Conservation (phyloP, 1,140 invertebrate species). For the Saccostrea echinata region DNA sequence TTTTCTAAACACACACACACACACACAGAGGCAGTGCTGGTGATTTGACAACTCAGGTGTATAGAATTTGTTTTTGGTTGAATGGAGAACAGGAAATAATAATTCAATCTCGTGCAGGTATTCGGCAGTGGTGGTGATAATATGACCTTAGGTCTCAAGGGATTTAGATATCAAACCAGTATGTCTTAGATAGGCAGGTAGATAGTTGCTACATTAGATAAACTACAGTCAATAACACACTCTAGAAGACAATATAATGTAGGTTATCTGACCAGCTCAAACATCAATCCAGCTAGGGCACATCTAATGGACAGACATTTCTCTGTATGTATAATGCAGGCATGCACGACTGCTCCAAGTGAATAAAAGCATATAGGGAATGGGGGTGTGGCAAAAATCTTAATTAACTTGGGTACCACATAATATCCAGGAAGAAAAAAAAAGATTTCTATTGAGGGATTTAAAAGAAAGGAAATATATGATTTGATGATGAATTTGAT, state of each 20-base stretch:
- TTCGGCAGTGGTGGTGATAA: neutral
- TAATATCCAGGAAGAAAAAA: neutral
- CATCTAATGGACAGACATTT: neutral
- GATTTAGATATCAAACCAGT: constrained; percentile 29
- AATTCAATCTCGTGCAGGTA: neutral
- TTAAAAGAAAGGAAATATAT: neutral
- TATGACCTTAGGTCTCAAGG: constrained; percentile 2
- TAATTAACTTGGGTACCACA: neutral
- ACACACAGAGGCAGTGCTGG: neutral
- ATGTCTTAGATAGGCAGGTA: constrained; percentile 27
- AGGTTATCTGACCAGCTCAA: constrained; percentile 22
- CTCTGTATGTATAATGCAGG: neutral
- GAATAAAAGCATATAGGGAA: neutral
- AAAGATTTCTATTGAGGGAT: neutral
- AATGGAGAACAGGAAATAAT: constrained; percentile 17
- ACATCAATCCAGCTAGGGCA: neutral
- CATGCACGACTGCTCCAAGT: neutral
- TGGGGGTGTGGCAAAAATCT: neutral
- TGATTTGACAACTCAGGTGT: constrained; percentile 6
- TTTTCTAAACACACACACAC: constrained; percentile 20
- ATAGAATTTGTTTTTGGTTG: constrained; percentile 17
- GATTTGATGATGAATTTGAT: neutral
- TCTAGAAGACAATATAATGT: neutral
- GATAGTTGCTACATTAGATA: constrained; percentile 37
- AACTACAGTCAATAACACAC: constrained; percentile 33